Evolutionary conservation across 2,797 vertebrate genomes (phyloP).

Genomic region (Garrulus glandarius): DNA sequence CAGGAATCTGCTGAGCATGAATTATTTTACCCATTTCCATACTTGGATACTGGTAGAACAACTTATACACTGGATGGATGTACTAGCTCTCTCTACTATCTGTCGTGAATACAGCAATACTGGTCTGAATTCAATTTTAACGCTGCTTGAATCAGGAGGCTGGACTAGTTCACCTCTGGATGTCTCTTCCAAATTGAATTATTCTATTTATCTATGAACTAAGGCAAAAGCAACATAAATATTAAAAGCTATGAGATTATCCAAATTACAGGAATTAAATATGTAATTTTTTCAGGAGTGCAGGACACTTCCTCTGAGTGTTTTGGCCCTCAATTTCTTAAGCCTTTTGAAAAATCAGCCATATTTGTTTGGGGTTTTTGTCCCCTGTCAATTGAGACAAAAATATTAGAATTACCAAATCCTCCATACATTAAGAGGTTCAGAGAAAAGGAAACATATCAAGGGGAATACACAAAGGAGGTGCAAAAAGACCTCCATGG

Average conservation of each 20-base stretch:
- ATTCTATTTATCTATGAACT: background rate
- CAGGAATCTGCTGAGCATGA: background rate
- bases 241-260: background rate
- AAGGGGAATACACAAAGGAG: background rate
- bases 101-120: background rate
- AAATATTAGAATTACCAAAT: background rate
- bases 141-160: background rate
- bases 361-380: accelerated
- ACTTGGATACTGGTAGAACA: background rate
- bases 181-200: background rate
- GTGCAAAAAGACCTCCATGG: background rate
- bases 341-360: background rate
- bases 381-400: background rate
- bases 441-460: background rate
- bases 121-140: background rate
- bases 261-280: background rate
- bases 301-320: background rate
- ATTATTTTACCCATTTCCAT: background rate
- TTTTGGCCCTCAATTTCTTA: background rate
- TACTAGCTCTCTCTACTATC: background rate
- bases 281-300: background rate
- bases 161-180: background rate
- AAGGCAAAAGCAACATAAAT: background rate
- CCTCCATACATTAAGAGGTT: background rate
- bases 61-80: background rate